Evolutionary conservation across 2,888 invertebrate genomes (phyloP).

Genomic region (Agrochola macilenta): DNA sequence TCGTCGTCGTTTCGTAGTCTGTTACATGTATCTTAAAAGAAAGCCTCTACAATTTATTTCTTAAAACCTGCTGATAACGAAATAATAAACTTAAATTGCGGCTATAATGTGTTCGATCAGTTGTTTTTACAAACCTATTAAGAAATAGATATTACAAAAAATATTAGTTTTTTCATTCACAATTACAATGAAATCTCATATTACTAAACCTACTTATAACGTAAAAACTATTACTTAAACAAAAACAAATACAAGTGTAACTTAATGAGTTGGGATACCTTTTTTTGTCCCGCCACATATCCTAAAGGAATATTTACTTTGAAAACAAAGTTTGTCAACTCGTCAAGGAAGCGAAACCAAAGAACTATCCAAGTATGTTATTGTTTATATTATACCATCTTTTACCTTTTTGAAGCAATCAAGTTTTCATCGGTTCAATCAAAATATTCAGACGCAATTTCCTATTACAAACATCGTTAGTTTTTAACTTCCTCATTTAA

Average conservation of each 20-base stretch:
- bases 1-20: too few relatives aligned
- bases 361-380: conserved; percentile 40
- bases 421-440: conserved; percentile 58
- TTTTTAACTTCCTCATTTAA: conserved; percentile 34
- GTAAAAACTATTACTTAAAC: neutral
- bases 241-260: conserved; percentile 20
- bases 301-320: conserved; percentile 43
- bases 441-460: conserved; percentile 31
- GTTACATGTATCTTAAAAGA: too few relatives aligned
- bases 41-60: too few relatives aligned
- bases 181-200: neutral
- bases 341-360: conserved; percentile 53
- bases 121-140: neutral
- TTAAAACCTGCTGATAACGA: too few relatives aligned
- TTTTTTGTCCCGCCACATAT: conserved; percentile 40
- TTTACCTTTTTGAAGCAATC: conserved; percentile 44
- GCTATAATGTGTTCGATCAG: neutral
- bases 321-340: conserved; percentile 49
- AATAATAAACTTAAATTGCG: neutral
- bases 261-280: conserved; percentile 6
- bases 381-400: conserved; percentile 38
- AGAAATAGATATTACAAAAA: neutral
- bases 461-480: conserved; percentile 22
- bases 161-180: too few relatives aligned
- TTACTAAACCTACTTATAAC: neutral